Base-by-base conservation (phyloP, 2,113 vertebrate species). In the Ptychochromis oligacanthus region DNA sequence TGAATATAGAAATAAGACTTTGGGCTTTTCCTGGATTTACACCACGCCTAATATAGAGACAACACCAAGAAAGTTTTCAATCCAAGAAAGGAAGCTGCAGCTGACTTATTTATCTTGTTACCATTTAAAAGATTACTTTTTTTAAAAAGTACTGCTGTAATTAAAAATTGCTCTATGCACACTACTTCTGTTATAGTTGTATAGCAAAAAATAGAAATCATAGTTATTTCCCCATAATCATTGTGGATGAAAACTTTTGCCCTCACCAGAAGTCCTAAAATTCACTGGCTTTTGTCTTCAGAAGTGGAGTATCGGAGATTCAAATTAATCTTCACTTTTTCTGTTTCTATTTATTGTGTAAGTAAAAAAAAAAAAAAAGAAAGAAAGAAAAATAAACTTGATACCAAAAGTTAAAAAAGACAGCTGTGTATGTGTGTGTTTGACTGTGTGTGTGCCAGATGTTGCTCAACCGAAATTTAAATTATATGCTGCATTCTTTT, bases 1-100 rank as follows among this genome's bases (percentile, higher is more conserved):
- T 49, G 46, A 49, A 49, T 49, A 17, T 17, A 49, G 40, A 43
- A 11, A 13, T 43, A 11, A 13, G 40, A 43, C 12, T 43, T 14
- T 43, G 8, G 15, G 4, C 4, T 15, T 46, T 14, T 52, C 7
- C 18, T 54, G 18, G 7, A 18, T 8, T 20, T 54, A 8, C 18
- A 20, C 20, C 49, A 54, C 17, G 18, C 1, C 18, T 9, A 4
- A 17, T 17, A 17, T 52, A 52, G 17, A 1, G 0, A 24, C 15
- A 28, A 67, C 26, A 24, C 15, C 40, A 49, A 49, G 40, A 43
- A 64, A 40, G 34, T 36, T 64, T 40, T 40, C 34, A 14, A 0
- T 38, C 38, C 38, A 43, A 65, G 61, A 67, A 46, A 17, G 20
- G 10, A 13, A 70, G 43, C 43, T 52, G 43, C 4, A 72, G 3